Evolutionary conservation across 2,797 vertebrate genomes (phyloP).

Genomic region (Acanthis flammea): DNA sequence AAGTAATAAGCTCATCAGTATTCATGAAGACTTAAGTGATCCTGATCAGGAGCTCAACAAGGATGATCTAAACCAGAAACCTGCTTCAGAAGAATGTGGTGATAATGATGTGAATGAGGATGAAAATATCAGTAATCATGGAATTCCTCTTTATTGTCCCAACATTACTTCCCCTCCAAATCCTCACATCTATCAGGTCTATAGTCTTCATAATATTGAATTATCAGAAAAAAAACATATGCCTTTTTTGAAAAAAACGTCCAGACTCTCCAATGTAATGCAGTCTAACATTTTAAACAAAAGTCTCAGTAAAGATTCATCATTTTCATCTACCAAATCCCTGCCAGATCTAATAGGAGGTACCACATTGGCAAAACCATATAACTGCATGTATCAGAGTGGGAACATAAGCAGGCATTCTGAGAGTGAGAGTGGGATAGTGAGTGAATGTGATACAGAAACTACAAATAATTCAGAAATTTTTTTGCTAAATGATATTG

Average conservation of each 20-base stretch:
- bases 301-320: conserved; percentile 88
- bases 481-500: conserved; percentile 75
- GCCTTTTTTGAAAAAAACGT: conserved; percentile 69
- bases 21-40: conserved; percentile 78
- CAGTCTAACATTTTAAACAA: conserved; percentile 79
- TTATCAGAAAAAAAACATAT: conserved; percentile 78
- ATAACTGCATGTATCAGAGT: conserved; percentile 64
- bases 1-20: conserved; percentile 82
- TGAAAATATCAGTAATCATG: conserved; percentile 24
- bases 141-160: conserved; percentile 49
- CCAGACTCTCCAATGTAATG: conserved; percentile 63
- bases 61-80: conserved; percentile 54
- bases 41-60: conserved; percentile 67
- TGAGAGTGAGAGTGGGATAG: conserved; percentile 91
- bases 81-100: conserved; percentile 33
- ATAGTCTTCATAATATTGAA: conserved; percentile 86
- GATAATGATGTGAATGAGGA: conserved; percentile 57
- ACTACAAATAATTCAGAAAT: conserved; percentile 82
- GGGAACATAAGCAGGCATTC: conserved; percentile 81
- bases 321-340: conserved; percentile 90
- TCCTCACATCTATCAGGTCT: conserved; percentile 87
- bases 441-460: conserved; percentile 89
- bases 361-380: conserved; percentile 63
- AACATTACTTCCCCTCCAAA: conserved; percentile 56
- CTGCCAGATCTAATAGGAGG: conserved; percentile 87